Conservation (phyloP, 2,888 invertebrate species). For the Oscheius onirici region DNA sequence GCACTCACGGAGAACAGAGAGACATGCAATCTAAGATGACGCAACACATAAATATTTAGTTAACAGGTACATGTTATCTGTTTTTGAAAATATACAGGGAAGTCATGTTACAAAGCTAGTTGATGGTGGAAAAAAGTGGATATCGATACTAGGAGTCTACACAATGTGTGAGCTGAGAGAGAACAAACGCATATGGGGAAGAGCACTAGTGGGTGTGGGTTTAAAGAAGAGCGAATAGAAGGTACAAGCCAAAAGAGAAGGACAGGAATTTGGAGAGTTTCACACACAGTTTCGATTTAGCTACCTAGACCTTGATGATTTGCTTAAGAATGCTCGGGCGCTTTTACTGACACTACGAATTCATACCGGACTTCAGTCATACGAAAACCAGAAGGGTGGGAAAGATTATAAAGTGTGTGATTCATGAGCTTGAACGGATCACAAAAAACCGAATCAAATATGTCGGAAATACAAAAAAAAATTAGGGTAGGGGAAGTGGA, state of each 20-base stretch:
- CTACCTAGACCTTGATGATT: background rate
- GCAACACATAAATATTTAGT: conserved; percentile 32
- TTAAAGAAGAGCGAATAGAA: background rate
- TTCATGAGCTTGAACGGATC: conserved; percentile 21
- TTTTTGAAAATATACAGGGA: conserved; percentile 19
- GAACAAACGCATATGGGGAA: too few species aligned
- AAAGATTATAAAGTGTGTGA: background rate
- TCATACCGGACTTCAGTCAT: conserved; percentile 18
- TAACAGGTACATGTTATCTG: conserved; percentile 8
- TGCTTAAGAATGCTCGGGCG: background rate
- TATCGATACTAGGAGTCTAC: too few species aligned
- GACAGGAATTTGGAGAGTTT: background rate
- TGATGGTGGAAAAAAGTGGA: background rate
- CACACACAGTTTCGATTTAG: conserved; percentile 17
- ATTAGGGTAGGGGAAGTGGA: too few species aligned
- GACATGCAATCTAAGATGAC: background rate
- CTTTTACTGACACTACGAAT: background rate
- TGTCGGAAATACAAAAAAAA: background rate
- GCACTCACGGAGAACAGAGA: background rate
- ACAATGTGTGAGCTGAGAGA: too few species aligned
- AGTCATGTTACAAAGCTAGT: conserved; percentile 28
- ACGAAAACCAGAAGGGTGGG: background rate
- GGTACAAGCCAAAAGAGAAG: background rate
- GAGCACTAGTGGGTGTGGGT: too few species aligned
- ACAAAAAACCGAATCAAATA: conserved; percentile 18